A percentile compares a stretch with the other conserved stretches of the same genome.
Evolutionary conservation across 30 jellyfish, hydroid and myxozoan genomes (phyloP).

Genomic region (Aurelia aurita): DNA sequence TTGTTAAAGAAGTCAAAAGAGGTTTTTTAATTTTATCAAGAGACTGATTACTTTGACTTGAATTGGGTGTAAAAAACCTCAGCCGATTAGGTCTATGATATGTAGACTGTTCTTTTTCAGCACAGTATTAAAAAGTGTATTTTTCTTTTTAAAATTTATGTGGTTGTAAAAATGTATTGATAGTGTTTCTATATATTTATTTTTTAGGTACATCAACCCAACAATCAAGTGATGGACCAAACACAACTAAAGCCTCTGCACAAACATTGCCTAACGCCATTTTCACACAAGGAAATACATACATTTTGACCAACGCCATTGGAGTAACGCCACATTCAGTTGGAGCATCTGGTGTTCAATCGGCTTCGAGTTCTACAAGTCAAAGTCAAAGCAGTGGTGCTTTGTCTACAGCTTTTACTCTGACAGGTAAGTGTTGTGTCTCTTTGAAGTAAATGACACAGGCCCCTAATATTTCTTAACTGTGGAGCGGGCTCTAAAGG

Average conservation of each 20-base stretch:
- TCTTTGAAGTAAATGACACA: no score
- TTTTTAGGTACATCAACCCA: constrained; percentile 37
- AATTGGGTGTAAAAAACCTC: no score
- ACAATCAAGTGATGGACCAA: constrained; percentile 6
- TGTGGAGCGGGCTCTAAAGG: no score
- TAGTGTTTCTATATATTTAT: background rate
- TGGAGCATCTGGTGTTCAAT: constrained; percentile 37
- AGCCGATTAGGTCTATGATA: no score
- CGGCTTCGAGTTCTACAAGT: constrained; percentile 25
- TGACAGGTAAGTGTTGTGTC: constrained; percentile 35
- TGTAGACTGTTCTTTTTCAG: no score
- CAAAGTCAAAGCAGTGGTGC: constrained; percentile 45
- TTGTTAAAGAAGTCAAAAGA: no score
- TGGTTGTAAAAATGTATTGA: no score
- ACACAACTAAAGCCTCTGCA: constrained; percentile 34
- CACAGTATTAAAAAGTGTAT: no score
- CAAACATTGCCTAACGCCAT: constrained; percentile 58
- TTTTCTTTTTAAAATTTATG: no score
- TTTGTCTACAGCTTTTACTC: constrained; percentile 56
- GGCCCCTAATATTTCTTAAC: no score
- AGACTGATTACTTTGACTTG: no score
- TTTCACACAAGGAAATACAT: constrained; percentile 86
- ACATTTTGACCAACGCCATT: constrained; percentile 87
- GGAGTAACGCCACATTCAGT: constrained; percentile 83
- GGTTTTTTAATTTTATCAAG: no score